Evolutionary conservation across 2,888 invertebrate species (phyloP), one percentile per base, ranked within the genome.

Genomic region (Dioctria linearis): DNA sequence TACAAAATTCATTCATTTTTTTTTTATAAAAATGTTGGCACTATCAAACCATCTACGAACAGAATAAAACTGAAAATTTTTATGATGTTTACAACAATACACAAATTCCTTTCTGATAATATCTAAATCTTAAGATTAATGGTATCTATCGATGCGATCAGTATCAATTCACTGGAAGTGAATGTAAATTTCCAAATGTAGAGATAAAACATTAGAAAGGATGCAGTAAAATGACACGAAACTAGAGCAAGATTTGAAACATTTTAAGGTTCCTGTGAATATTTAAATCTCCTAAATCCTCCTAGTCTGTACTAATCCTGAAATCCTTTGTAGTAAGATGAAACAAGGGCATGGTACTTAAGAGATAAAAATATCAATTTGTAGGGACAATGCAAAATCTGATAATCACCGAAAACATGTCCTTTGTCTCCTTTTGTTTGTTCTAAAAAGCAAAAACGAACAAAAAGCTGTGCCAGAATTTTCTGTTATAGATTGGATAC

Each of bases 331-430:
- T 73, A 51, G 57, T 73, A 42, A 42, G 54, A 51, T n/a, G 73
- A 73, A 73, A 59, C 59, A 42, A 73, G 73, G 73, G 73, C 73
- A 63, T 49, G 65, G 65, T 78, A 78, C 78, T 78, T 78, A 37
- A 65, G 65, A 78, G 63, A 78, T 49, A 78, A 78, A 78, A 78
- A 63, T 78, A 78, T 51, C 65, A 65, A 78, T 78, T 78, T 78
- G 63, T 51, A 65, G 9, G 65, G 42, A 78, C 78, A 78, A 78
- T 63, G 51, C 49, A 13, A 49, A 78, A 78, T 78, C 78, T 46
- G 78, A 78, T 78, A 78, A 78, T 63, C 78, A 78, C 65, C 51
- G 65, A 63, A 78, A 78, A 78, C 78, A 78, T 78, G 40, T 40
- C 65, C 65, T 78, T 61, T 78, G 78, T 65, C 39, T 76, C 42